These are phyloP conservation scores for Girardia tigrina DNA, from an alignment of 2,888 invertebrate genomes.

Conservation along the genomic window DNA sequence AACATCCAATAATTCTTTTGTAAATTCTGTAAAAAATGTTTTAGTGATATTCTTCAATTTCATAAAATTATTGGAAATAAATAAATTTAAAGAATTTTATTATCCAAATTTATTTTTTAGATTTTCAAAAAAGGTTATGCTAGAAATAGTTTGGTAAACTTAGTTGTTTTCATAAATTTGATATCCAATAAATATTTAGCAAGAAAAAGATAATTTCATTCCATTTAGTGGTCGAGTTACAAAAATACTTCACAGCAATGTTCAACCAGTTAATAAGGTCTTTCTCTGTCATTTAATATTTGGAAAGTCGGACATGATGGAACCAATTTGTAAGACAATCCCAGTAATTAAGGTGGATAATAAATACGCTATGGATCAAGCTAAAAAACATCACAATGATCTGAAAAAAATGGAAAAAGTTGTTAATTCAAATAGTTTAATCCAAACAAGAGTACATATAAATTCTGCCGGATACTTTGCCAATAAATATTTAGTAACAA, in stretches of 20 bases:
- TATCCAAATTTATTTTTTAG: too few species aligned
- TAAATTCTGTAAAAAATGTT: too few species aligned
- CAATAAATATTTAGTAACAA: neutral
- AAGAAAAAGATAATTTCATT: too few species aligned
- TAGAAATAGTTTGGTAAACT: too few species aligned
- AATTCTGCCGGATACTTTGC: neutral
- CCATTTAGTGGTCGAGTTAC: neutral
- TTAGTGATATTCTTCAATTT: too few species aligned
- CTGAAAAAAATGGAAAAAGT: neutral
- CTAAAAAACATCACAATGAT: neutral
- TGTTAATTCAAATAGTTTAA: neutral
- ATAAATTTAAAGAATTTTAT: too few species aligned
- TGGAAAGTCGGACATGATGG: neutral
- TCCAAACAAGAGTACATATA: neutral
- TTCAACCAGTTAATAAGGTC: neutral
- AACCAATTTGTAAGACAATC: neutral
- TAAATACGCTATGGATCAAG: neutral
- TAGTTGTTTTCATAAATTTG: too few species aligned
- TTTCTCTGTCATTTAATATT: neutral
- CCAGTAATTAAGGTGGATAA: neutral
- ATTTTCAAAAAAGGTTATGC: too few species aligned
- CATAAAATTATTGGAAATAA: too few species aligned
- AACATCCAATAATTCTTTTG: too few species aligned
- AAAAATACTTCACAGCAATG: neutral
- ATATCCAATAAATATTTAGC: too few species aligned